Evolutionary conservation across 2,888 invertebrate species (phyloP).

Genomic region (Nysson spinosus): DNA sequence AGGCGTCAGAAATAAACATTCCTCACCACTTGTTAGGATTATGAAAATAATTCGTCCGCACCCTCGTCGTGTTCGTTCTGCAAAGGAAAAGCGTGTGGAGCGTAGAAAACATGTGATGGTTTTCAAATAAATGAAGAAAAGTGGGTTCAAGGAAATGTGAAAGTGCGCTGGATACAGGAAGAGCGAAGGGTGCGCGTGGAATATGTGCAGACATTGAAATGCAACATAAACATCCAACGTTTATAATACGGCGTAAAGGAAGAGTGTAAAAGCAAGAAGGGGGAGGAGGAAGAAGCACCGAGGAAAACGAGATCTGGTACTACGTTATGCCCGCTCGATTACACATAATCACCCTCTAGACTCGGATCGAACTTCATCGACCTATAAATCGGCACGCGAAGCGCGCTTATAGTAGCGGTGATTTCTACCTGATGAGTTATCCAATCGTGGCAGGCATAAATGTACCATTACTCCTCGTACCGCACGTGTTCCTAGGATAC

Average conservation of each 20-base stretch:
- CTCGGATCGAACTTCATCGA: constrained; percentile 63
- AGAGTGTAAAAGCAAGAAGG: not conserved
- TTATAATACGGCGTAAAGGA: constrained; percentile 5
- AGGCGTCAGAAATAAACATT: too few species aligned
- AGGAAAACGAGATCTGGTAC: constrained; percentile 46
- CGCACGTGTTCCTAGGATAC: constrained; percentile 39
- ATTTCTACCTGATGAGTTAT: constrained; percentile 59
- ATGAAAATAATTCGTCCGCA: too few species aligned
- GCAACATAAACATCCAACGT: constrained; percentile 30
- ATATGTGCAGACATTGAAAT: too few species aligned
- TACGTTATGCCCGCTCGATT: constrained; percentile 58
- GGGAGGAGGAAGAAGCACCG: constrained; percentile 16
- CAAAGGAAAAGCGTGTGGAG: too few species aligned
- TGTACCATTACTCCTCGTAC: constrained; percentile 50
- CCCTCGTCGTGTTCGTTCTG: too few species aligned
- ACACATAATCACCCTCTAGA: constrained; percentile 56
- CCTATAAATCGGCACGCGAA: constrained; percentile 60
- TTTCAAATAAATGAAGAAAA: too few species aligned
- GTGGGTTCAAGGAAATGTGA: not conserved
- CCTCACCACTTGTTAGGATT: too few species aligned
- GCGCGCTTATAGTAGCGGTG: constrained; percentile 49
- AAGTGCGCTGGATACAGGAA: not conserved
- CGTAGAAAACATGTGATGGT: too few species aligned
- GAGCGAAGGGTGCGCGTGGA: too few species aligned
- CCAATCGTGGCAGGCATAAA: constrained; percentile 58